Evolutionary conservation across 2,797 vertebrate species (phyloP).

Genomic region (Melanotaenia boesemani): DNA sequence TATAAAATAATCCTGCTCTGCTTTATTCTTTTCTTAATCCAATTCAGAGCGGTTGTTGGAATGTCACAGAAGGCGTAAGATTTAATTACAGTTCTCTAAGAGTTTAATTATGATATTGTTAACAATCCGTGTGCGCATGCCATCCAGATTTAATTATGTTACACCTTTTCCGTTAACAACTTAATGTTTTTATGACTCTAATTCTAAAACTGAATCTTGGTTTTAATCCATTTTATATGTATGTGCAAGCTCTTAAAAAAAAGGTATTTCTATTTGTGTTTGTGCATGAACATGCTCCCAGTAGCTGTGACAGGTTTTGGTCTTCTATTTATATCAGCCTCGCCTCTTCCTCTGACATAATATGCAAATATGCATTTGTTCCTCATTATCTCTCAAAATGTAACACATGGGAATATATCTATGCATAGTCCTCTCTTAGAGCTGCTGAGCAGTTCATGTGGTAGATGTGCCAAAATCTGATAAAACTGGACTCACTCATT

Average conservation of each 20-base stretch:
- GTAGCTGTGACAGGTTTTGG: constrained; percentile 5
- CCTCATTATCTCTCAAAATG: constrained; percentile 20
- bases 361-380: constrained; percentile 19
- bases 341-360: constrained; percentile 5
- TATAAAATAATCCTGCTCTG: constrained; percentile 26
- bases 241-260: background rate
- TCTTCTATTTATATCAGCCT: constrained; percentile 2
- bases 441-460: background rate
- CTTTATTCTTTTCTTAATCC: constrained; percentile 43
- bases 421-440: background rate
- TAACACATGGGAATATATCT: background rate
- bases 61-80: constrained; percentile 34
- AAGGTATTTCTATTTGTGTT: background rate
- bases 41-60: constrained; percentile 39
- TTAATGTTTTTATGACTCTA: constrained; percentile 1
- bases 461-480: background rate
- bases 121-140: constrained; percentile 24
- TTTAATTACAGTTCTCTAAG: constrained; percentile 55
- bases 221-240: constrained; percentile 1
- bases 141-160: constrained; percentile 30
- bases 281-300: background rate
- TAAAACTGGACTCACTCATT: background rate
- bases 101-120: constrained; percentile 40
- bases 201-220: constrained; percentile 5
- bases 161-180: constrained; percentile 9